Evolutionary conservation across 2,888 invertebrate genomes (phyloP).

Genomic region (Sesamia inferens): DNA sequence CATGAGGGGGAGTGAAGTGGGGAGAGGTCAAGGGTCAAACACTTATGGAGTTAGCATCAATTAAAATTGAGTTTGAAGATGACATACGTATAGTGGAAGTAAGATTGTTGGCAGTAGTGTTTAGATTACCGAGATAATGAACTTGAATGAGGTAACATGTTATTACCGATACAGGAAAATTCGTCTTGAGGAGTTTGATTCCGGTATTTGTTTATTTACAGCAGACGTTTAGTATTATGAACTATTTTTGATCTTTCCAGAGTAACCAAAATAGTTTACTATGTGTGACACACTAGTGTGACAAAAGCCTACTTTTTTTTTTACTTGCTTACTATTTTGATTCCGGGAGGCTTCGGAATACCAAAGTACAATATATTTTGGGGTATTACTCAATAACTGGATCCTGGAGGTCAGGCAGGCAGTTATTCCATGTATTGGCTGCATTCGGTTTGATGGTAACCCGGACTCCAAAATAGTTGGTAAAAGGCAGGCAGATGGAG

Average conservation of each 20-base stretch:
- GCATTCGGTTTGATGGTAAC: too few relatives aligned
- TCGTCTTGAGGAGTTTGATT: neutral
- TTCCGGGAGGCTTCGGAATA: too few relatives aligned
- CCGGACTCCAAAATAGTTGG: too few relatives aligned
- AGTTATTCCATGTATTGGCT: too few relatives aligned
- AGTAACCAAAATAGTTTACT: neutral
- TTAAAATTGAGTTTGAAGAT: slow-evolving; percentile 37
- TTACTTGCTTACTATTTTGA: neutral
- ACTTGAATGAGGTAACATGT: neutral
- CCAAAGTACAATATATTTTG: too few relatives aligned
- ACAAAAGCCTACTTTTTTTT: neutral
- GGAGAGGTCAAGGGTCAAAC: slow-evolving; percentile 37
- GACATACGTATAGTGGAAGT: neutral
- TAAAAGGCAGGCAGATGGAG: too few relatives aligned
- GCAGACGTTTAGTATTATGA: neutral
- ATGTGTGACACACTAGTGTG: too few relatives aligned
- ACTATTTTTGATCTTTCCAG: neutral
- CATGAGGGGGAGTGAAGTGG: slow-evolving; percentile 6
- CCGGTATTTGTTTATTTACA: neutral
- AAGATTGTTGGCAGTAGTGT: neutral
- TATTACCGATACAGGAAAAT: too few relatives aligned
- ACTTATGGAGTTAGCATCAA: slow-evolving; percentile 40
- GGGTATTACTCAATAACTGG: too few relatives aligned
- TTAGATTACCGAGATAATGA: neutral
- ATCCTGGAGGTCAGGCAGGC: too few relatives aligned